These are phyloP conservation scores for Bujurquina vittata DNA, from an alignment of 2,113 vertebrate species.

Conservation along the genomic window DNA sequence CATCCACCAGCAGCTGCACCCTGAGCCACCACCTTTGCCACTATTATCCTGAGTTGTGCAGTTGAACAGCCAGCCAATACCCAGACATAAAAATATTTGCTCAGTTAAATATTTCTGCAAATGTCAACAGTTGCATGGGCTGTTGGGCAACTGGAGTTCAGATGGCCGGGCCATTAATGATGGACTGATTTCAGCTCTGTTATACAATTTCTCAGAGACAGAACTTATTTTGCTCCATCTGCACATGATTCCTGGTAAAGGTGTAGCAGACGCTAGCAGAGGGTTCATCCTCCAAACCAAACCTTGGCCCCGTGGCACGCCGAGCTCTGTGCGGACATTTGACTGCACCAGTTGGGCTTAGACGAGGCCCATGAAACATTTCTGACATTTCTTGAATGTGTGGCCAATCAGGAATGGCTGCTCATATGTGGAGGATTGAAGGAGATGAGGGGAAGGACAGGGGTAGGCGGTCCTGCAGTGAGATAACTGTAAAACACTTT, in stretches of 20 bases:
- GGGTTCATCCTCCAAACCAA: slow-evolving; percentile 16
- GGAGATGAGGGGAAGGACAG: neutral
- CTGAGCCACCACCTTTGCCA: neutral
- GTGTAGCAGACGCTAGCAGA: neutral
- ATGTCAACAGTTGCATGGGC: slow-evolving; percentile 1
- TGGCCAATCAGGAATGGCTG: slow-evolving; percentile 76
- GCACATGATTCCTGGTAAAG: neutral
- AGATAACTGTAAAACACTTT: slow-evolving; percentile 24
- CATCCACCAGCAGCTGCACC: slow-evolving; percentile 16
- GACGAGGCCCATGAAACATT: slow-evolving; percentile 70
- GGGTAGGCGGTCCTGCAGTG: slow-evolving; percentile 4
- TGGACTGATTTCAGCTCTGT: neutral
- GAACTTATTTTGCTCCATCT: neutral
- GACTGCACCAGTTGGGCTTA: slow-evolving; percentile 42
- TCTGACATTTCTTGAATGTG: slow-evolving; percentile 77
- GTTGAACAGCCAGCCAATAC: neutral
- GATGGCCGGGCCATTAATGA: neutral
- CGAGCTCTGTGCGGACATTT: slow-evolving; percentile 21
- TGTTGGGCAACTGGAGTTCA: slow-evolving; percentile 20
- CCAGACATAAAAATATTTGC: slow-evolving; percentile 55
- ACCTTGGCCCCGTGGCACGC: slow-evolving; percentile 8
- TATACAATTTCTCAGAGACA: slow-evolving; percentile 30
- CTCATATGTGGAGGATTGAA: slow-evolving; percentile 53
- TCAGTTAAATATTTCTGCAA: slow-evolving; percentile 57
- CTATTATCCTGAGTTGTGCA: neutral